phyloP scores from a whole-genome alignment of 2,113 vertebrate genomes.

The Alethe castanea region DNA sequence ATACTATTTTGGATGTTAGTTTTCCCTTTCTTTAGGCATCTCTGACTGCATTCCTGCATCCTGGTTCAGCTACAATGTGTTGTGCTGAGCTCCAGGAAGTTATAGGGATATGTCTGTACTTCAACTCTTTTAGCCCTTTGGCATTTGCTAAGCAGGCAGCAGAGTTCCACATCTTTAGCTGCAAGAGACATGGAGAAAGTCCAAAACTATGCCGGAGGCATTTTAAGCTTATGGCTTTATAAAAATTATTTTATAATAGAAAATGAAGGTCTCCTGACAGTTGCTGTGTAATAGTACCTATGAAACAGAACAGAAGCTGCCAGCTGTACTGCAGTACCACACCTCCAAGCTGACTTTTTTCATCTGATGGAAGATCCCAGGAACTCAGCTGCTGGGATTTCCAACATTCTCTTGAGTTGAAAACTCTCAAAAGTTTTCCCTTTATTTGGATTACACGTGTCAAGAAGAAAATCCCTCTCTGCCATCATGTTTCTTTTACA shows the following conservation, averaged over 20 bases:
- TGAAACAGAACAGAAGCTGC: neutral
- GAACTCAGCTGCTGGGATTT: neutral
- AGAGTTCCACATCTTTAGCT: neutral
- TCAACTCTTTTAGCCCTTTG: neutral
- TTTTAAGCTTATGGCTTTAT: neutral
- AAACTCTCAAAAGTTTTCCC: neutral
- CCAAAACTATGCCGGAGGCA: neutral
- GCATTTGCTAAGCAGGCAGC: neutral
- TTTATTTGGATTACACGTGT: neutral
- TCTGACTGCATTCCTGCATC: neutral
- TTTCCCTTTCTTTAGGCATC: neutral
- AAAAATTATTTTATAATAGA: neutral
- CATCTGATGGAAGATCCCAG: neutral
- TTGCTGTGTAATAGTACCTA: neutral
- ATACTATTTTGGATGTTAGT: neutral
- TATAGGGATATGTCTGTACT: neutral
- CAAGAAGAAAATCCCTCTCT: neutral
- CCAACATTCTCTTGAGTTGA: neutral
- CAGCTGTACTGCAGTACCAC: neutral
- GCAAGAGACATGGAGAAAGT: neutral
- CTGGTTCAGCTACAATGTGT: neutral
- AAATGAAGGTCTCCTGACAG: neutral
- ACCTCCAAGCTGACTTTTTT: neutral
- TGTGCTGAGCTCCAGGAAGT: neutral
- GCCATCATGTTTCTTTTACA: fast-evolving